Base-by-base conservation (phyloP, 1,140 invertebrate species). In the Pararge aegeria region DNA sequence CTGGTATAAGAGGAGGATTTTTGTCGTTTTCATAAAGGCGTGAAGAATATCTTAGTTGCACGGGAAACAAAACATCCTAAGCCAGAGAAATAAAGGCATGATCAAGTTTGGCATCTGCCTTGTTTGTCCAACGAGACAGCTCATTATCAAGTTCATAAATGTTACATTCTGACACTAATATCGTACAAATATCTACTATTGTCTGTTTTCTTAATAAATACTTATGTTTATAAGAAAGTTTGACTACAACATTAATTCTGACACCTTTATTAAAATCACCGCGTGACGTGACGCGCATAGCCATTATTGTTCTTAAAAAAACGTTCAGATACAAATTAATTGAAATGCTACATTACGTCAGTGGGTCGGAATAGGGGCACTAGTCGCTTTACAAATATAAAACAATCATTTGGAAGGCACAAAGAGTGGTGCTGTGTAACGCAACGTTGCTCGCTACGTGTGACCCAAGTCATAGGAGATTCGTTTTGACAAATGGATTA, bases 381-480 rank as follows among this genome's bases (percentile, higher is more conserved):
- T 78, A 73, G 62, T 68, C 70, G 69, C 78, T 83, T 79, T 79
- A 83, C 74, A 83, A 85, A 84, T 88, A 83, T 88, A 89, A 89
- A 89, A 87, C 85, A 89, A 89, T 89, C 78, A 81, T 85, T 85
- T 82, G 75, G 80, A 85, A 72, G 77, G 78, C 72, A 81, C 78
- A 86, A 86, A 88, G 75, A 78, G 77, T 66, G 75, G 73, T 62
- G 73, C 68, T 64, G 56, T 61, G 70, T 78, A 86, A 78, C 73
- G 78, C 81, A 80, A 86, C 62, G 42, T 46, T 46, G 42, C 60
- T 46, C 30, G 46, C 42, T 48, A 15, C 29, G 61, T 44, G 40
- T 69, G 73, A 71, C 38, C 5, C 55, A 74, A 82, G 65, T 56
- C 40, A 61, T 10, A 29, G 49, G 66, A 55, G 38, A 4, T 0